Percentiles rank a stretch among this genome's conserved stretches.
These are phyloP conservation scores for Setipinna tenuifilis DNA, from an alignment of 2,797 vertebrate genomes.

Conservation along the genomic window DNA sequence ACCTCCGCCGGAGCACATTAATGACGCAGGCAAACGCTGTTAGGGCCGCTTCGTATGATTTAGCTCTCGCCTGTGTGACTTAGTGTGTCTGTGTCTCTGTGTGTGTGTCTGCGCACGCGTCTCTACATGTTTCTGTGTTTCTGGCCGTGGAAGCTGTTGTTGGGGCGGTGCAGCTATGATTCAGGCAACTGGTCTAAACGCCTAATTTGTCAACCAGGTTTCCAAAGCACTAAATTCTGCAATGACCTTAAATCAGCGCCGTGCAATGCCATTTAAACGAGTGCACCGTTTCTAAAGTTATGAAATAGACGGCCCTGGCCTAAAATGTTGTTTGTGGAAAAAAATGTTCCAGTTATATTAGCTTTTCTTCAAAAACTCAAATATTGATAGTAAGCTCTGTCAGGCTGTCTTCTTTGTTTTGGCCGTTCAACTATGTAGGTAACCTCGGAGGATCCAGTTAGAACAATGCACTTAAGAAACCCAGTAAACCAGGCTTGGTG, in stretches of 20 bases:
- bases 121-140: too few species aligned
- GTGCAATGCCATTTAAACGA: not conserved
- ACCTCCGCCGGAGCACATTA: constrained; percentile 41
- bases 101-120: too few species aligned
- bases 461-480: not conserved
- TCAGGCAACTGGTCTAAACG: not conserved
- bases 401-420: not conserved
- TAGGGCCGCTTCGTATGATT: not conserved
- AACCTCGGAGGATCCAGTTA: not conserved
- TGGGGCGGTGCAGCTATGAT: not conserved
- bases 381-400: not conserved
- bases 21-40: not conserved
- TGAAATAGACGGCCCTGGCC: not conserved
- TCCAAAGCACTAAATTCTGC: constrained; percentile 5
- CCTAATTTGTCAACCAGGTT: not conserved
- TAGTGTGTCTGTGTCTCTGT: not conserved
- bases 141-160: too few species aligned
- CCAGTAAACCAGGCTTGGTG: not conserved
- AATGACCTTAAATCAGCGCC: constrained; percentile 14
- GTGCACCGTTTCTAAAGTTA: not conserved
- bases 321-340: constrained; percentile 3
- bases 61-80: not conserved
- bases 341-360: constrained; percentile 14
- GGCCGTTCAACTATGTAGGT: constrained; percentile 10
- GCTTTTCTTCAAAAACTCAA: not conserved